Evolutionary conservation across 2,113 vertebrate genomes (phyloP), one percentile per base, ranked within the genome.

Genomic region (Lonchura striata): DNA sequence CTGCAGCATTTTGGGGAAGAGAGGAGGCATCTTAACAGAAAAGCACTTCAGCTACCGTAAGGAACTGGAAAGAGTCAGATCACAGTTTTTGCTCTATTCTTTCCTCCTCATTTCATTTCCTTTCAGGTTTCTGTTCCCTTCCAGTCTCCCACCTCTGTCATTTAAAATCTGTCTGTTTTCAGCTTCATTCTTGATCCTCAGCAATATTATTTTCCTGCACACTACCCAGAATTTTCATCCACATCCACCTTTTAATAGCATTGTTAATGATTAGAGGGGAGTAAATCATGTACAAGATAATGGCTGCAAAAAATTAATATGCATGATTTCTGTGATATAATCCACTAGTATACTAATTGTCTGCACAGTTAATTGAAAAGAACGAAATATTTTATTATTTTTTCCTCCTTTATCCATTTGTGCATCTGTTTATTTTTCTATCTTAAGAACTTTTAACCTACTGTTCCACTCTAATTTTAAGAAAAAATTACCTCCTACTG

Each of bases 321-420:
- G 96, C 95, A 96, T 97, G 39, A 97, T 97, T 98, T 98, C 98
- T 97, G 97, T 97, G 84, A 97, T 96, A 97, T 96, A 97, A 98
- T 97, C 95, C 96, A 97, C 94, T 97, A 96, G 96, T 98, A 95
- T 96, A 98, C 97, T 98, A 98, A 98, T 98, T 42, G 63, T 97
- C 96, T 72, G 94, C 98, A 98, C 91, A 98, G 97, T 98, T 98
- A 98, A 98, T 98, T 97, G 98, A 98, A 98, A 98, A 97, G 95
- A 82, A 97, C 96, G 97, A 97, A 98, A 97, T 98, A 97, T 98
- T 98, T 98, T 98, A 98, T 98, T 97, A 97, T 97, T 97, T 84
- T 70, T 96, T 97, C 75, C 75, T 97, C 85, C 88, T 96, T 97
- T 97, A 86, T 85, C 74, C 77, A 95, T 95, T 97, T 90, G 95